phyloP scores from a whole-genome alignment of 1,140 invertebrate genomes.

The Pseudomyrmex sp. region DNA sequence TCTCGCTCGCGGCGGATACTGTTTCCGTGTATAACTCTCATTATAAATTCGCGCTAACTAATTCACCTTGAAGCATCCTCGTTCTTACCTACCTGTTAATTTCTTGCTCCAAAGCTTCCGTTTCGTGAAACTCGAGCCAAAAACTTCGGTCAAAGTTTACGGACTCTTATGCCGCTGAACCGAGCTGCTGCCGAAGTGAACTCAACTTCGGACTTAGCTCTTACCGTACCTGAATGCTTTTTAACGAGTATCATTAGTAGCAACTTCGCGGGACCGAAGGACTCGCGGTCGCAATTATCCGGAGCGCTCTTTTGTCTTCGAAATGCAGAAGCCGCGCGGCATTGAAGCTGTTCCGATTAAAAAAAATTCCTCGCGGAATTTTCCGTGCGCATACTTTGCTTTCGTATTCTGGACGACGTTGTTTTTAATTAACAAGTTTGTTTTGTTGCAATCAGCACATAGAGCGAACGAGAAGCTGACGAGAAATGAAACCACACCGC shows the following conservation, averaged over 20 bases:
- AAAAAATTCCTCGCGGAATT: slow-evolving; percentile 13
- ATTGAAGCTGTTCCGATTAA: background rate
- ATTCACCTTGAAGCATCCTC: background rate
- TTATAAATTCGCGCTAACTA: slow-evolving; percentile 26
- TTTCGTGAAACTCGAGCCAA: background rate
- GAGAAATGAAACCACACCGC: too few species aligned
- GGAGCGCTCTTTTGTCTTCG: background rate
- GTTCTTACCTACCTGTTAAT: background rate
- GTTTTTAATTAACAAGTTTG: slow-evolving; percentile 43
- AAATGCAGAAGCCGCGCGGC: background rate
- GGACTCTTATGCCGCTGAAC: background rate
- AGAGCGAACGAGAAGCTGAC: background rate
- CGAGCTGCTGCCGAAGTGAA: background rate
- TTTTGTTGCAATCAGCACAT: background rate
- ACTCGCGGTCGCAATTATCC: slow-evolving; percentile 46
- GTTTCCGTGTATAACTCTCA: slow-evolving; percentile 16
- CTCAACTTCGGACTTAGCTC: slow-evolving; percentile 8
- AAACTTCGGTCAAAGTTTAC: slow-evolving; percentile 28
- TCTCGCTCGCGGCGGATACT: background rate
- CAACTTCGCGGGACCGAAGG: slow-evolving; percentile 29
- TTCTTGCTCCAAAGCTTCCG: slow-evolving; percentile 12
- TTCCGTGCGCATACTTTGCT: background rate
- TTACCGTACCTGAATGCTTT: slow-evolving; percentile 43
- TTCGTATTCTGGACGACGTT: background rate
- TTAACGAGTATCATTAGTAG: slow-evolving; percentile 60